Percentiles rank a stretch among this genome's conserved stretches.
Conservation (phyloP, 2,797 vertebrate species). For the Sebastes itinus region DNA sequence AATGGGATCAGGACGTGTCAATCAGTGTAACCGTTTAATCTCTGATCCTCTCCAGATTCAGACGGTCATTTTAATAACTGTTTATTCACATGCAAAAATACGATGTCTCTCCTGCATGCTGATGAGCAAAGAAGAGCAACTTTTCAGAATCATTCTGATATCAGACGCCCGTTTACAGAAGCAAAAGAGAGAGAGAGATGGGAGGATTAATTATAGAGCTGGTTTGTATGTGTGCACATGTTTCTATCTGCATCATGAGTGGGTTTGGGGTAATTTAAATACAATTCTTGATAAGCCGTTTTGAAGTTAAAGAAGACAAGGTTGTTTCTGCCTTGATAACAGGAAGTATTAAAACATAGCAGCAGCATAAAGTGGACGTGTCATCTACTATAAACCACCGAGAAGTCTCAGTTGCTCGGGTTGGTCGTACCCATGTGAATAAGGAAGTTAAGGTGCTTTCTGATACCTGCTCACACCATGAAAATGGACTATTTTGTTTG, state of each 20-base stretch:
- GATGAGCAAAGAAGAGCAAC: slow-evolving; percentile 40
- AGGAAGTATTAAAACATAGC: not conserved
- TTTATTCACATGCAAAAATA: slow-evolving; percentile 64
- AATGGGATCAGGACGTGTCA: slow-evolving; percentile 34
- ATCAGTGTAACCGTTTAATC: slow-evolving; percentile 44
- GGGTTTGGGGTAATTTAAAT: slow-evolving; percentile 13
- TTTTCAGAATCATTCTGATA: slow-evolving; percentile 44
- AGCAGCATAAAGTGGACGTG: slow-evolving; percentile 10
- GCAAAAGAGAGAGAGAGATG: slow-evolving; percentile 5
- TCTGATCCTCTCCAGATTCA: slow-evolving; percentile 54
- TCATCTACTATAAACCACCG: slow-evolving; percentile 18
- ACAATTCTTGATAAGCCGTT: slow-evolving; percentile 27
- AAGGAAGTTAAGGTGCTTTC: slow-evolving; percentile 21
- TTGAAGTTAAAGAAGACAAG: slow-evolving; percentile 2
- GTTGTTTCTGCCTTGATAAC: not conserved
- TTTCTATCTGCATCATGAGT: not conserved
- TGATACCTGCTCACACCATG: slow-evolving; percentile 28
- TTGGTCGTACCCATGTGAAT: slow-evolving; percentile 17
- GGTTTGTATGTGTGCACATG: not conserved
- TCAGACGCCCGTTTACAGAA: slow-evolving; percentile 39
- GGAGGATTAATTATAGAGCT: slow-evolving; percentile 11
- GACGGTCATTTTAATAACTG: slow-evolving; percentile 52
- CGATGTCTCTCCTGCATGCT: slow-evolving; percentile 36
- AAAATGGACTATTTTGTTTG: slow-evolving; percentile 55
- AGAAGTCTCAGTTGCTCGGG: slow-evolving; percentile 7